Base-by-base conservation (phyloP, 2,797 vertebrate species). In the Platalea minor region DNA sequence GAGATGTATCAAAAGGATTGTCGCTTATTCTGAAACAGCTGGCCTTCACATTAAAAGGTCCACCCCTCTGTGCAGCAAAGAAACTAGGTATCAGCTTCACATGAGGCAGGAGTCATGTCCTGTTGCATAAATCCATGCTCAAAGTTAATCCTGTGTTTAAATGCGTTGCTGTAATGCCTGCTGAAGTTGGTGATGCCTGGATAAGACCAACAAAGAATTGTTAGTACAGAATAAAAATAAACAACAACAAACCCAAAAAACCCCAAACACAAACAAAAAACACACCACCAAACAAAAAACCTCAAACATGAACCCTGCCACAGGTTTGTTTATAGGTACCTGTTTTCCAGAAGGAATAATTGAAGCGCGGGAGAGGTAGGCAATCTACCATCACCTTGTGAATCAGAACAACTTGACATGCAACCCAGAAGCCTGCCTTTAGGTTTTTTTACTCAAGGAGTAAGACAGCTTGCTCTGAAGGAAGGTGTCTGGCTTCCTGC, bases 401-500 rank as follows among this genome's bases (percentile, higher is more conserved):
- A 88, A 77, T 82, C 45, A 51, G 23, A 57, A 19, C 56, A 78
- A 51, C 46, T n/a, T 75, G 60, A 20, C 12, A 17, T 54, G 72
- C 57, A 86, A 59, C 16, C 13, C 41, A 67, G 43, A 65, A 80
- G 25, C 8, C n/a, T 83, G 10, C 53, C 46, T 80, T 61, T 78
- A 68, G 31, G 16, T 14, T 70, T 28, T 83, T 39, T 67, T 19
- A 35, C 77, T 92, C 5, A 3, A 91, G 60, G 57, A 78, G 29
- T 24, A 61, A 72, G 69, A 61, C 93, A 95, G 88, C 80, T 91
- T 91, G 85, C 65, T 88, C 85, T 45, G 65, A 73, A 78, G 51
- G 60, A 93, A 95, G 53, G 26, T 91, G 78, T 91, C 94, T 95
- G 61, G 43, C 79, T 77, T 91, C 59, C 65, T 76, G 12, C 78